Conservation (phyloP, 2,113 vertebrate species). For the Bubo scandiacus region DNA sequence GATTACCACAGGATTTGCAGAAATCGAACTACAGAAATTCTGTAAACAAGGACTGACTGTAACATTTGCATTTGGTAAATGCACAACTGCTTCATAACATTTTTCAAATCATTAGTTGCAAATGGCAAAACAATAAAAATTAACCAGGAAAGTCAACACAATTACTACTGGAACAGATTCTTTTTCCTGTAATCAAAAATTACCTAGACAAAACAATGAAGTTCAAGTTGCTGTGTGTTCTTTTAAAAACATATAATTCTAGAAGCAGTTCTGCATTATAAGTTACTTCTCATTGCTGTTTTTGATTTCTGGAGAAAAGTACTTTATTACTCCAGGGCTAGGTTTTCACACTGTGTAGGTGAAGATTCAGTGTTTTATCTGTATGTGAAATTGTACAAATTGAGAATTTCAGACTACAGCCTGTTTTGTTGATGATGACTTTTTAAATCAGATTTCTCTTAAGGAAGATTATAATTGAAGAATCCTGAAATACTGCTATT, state of each 20-base stretch:
- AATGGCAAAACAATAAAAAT: background rate
- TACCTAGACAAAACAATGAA: background rate
- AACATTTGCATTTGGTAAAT: background rate
- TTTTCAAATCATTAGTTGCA: background rate
- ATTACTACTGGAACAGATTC: background rate
- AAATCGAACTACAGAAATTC: background rate
- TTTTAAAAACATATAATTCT: background rate
- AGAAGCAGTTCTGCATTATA: background rate
- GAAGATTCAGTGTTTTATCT: background rate
- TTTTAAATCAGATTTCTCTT: background rate
- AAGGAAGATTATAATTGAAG: background rate
- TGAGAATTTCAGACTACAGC: background rate
- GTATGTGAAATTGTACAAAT: background rate
- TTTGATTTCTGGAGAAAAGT: background rate
- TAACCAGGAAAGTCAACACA: background rate
- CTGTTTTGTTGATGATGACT: background rate
- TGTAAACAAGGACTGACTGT: background rate
- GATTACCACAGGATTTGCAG: background rate
- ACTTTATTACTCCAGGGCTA: background rate
- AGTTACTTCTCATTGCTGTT: background rate
- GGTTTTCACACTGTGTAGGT: background rate
- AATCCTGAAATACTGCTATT: background rate
- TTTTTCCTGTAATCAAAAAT: background rate
- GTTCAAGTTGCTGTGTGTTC: background rate
- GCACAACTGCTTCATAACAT: background rate